Evolutionary conservation across 1,140 invertebrate species (phyloP).

Genomic region (Berghia stephanieae): DNA sequence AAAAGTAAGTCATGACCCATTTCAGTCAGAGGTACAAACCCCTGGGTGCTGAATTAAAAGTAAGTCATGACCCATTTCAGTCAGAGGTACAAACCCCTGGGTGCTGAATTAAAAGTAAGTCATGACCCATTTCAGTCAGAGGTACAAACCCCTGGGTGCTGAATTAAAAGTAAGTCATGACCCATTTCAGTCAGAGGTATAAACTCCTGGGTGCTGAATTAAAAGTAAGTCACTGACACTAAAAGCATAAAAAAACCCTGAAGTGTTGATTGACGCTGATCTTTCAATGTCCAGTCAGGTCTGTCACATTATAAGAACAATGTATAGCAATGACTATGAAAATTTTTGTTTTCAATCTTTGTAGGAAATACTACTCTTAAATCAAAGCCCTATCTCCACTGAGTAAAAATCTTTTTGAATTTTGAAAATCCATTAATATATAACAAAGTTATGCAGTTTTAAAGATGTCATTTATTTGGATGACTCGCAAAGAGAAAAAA

Average conservation of each 20-base stretch:
- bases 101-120: neutral
- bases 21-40: neutral
- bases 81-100: neutral
- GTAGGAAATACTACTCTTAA: too few relatives aligned
- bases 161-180: slow-evolving; percentile 49
- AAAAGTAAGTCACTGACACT: slow-evolving; percentile 12
- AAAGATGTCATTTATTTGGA: too few relatives aligned
- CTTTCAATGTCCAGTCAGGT: too few relatives aligned
- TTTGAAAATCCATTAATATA: too few relatives aligned
- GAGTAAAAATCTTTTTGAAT: too few relatives aligned
- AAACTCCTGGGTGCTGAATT: slow-evolving; percentile 38
- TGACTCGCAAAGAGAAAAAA: too few relatives aligned
- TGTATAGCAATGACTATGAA: too few relatives aligned
- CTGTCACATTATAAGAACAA: too few relatives aligned
- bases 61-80: neutral
- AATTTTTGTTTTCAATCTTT: too few relatives aligned
- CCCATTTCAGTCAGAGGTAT: slow-evolving; percentile 69
- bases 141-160: neutral
- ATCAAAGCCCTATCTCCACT: too few relatives aligned
- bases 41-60: neutral
- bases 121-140: neutral
- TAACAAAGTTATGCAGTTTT: too few relatives aligned
- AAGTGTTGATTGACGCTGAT: too few relatives aligned
- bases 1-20: slow-evolving; percentile 21
- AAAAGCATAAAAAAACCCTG: neutral